Base-by-base conservation (phyloP, 2,888 invertebrate genomes). In the Lithophane semibrunnea region DNA sequence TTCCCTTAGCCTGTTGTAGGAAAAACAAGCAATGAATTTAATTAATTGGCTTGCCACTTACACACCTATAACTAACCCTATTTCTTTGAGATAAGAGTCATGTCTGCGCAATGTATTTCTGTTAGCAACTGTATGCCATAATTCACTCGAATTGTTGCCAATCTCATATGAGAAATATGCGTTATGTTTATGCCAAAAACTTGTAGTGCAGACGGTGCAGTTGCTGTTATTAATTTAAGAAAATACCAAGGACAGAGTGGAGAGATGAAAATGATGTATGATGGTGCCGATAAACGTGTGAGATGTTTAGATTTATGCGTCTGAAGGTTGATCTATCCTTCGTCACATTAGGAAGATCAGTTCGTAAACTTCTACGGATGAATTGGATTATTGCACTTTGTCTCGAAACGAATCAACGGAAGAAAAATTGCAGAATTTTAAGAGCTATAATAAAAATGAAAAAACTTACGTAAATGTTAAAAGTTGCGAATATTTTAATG, bases 11-110 rank as follows among this genome's bases (percentile, higher is more conserved):
- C 84, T 88, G 89, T 93, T 92, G 88, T 87, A 86, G 88, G 93
- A 95, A 95, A 94, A 94, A 93, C 91, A 86, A 89, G 89, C 90
- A 92, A 89, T 88, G 91, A 90, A 90, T 93, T 95, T 94, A 93
- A 95, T 95, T 94, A 94, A 94, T 95, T 94, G 88, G 87, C 88
- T 88, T 83, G 85, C n/a, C 87, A 88, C 86, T 83, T 86, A n/a
- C 12, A 56, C 3, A 18, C 56, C 71, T 3, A 85, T 69, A 76
- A 69, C 61, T 37, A 73, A 56, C 49, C 44, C 29, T 83, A 66
- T 65, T 0, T 3, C 12, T 37, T 18, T 12, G 37, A 18, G 16
- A 24, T 65, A 87, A 66, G 75, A 63, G 47, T 72, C 29, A 78
- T 13, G 10, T 64, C 54, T 18, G 37, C 13, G n/a, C 29, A 66